Evolutionary conservation across 2,888 invertebrate genomes (phyloP).

Genomic region (Parnassius smintheus): DNA sequence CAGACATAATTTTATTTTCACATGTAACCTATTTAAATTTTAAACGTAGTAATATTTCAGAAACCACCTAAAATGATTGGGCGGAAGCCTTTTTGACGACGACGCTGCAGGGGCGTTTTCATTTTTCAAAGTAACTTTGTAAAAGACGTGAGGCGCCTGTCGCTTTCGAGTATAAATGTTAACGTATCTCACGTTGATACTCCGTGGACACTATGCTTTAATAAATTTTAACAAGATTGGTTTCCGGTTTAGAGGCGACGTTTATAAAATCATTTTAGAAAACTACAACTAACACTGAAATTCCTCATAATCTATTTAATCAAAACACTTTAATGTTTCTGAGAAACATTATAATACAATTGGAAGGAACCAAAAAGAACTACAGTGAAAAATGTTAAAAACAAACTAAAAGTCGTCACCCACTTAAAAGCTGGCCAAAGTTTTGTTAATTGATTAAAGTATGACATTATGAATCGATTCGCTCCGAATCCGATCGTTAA

Average conservation of each 20-base stretch:
- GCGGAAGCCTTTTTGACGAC: conserved; percentile 50
- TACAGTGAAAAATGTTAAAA: conserved; percentile 7
- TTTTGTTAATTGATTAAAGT: conserved; percentile 22
- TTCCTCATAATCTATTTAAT: conserved; percentile 18
- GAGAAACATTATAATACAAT: conserved; percentile 3
- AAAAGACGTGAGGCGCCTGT: conserved; percentile 32
- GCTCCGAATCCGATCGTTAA: conserved; percentile 13
- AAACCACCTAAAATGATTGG: conserved; percentile 53
- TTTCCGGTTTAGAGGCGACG: conserved; percentile 2
- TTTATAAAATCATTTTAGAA: conserved; percentile 1
- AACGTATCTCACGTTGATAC: conserved; percentile 22
- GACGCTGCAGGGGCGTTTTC: conserved; percentile 47
- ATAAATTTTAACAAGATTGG: conserved; percentile 37
- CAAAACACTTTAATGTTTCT: conserved; percentile 10
- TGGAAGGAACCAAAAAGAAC: not conserved
- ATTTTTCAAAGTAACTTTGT: conserved; percentile 56
- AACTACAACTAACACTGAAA: not conserved
- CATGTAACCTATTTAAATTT: conserved; percentile 34
- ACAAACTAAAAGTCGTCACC: conserved; percentile 14
- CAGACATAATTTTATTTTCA: not conserved
- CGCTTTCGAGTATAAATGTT: conserved; percentile 28
- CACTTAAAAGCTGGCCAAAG: conserved; percentile 12
- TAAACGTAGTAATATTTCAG: conserved; percentile 47
- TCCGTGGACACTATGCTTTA: conserved; percentile 33
- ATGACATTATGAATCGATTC: conserved; percentile 28